phyloP scores from a whole-genome alignment of 1,140 invertebrate species.

The Gonioctena quinquepunctata region DNA sequence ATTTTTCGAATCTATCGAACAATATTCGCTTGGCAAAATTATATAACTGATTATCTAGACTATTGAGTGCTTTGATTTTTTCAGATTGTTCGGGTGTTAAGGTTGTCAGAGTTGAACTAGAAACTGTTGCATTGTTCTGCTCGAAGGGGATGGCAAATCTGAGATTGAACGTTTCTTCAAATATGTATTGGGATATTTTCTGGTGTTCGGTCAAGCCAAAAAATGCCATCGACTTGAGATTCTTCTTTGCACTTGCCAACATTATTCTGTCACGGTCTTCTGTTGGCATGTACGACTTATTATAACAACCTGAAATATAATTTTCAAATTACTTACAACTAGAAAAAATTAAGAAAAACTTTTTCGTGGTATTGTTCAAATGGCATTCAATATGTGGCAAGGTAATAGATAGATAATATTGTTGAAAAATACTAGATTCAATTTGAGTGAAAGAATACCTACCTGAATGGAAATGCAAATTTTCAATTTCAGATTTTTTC shows the following conservation, averaged over 20 bases:
- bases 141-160: constrained; percentile 86
- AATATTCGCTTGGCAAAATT: constrained; percentile 90
- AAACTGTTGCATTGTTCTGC: constrained; percentile 87
- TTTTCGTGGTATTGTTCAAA: no score
- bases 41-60: constrained; percentile 91
- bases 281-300: constrained; percentile 73
- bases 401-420: no score
- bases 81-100: constrained; percentile 73
- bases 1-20: constrained; percentile 79
- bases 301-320: constrained; percentile 80
- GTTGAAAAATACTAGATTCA: no score
- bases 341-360: no score
- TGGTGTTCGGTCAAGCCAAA: constrained; percentile 95
- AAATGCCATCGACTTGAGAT: constrained; percentile 92
- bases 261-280: constrained; percentile 78
- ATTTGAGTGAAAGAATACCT: no score
- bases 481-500: no score
- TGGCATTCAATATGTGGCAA: no score
- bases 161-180: constrained; percentile 96
- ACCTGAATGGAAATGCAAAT: no score
- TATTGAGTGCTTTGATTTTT: constrained; percentile 80
- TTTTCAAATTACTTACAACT: no score
- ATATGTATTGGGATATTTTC: constrained; percentile 91
- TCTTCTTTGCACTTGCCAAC: constrained; percentile 92
- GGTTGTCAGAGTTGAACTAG: constrained; percentile 74